Conservation (phyloP, 2,113 vertebrate species). For the Xiphorhynchus elegans region DNA sequence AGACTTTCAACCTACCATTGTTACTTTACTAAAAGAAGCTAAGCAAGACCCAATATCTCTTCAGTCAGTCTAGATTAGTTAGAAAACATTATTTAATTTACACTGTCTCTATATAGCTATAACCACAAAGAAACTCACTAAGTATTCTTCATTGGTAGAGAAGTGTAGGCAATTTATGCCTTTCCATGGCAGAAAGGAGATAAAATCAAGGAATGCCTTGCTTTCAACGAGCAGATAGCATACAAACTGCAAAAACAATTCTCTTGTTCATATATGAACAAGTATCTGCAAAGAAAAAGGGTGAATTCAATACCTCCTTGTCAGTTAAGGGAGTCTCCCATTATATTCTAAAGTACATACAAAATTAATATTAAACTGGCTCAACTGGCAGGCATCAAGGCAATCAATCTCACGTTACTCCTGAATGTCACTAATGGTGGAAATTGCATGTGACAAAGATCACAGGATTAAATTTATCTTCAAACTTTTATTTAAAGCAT, state of each 20-base stretch:
- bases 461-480: neutral
- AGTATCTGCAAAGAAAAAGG: neutral
- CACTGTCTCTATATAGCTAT: neutral
- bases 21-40: slow-evolving; percentile 5
- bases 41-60: neutral
- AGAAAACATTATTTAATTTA: neutral
- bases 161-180: neutral
- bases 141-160: neutral
- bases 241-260: neutral
- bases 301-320: neutral
- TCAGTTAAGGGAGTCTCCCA: neutral
- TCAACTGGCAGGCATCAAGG: neutral
- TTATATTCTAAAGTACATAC: neutral
- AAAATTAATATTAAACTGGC: neutral
- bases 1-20: neutral
- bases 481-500: neutral
- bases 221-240: neutral
- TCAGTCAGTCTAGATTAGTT: neutral
- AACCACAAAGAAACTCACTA: neutral
- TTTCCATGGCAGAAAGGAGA: neutral
- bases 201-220: neutral
- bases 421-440: neutral
- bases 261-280: neutral
- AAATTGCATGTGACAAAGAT: neutral
- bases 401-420: neutral